These are phyloP conservation scores for Pachycephus smyrnensis DNA, from an alignment of 2,888 invertebrate genomes.

Conservation along the genomic window DNA sequence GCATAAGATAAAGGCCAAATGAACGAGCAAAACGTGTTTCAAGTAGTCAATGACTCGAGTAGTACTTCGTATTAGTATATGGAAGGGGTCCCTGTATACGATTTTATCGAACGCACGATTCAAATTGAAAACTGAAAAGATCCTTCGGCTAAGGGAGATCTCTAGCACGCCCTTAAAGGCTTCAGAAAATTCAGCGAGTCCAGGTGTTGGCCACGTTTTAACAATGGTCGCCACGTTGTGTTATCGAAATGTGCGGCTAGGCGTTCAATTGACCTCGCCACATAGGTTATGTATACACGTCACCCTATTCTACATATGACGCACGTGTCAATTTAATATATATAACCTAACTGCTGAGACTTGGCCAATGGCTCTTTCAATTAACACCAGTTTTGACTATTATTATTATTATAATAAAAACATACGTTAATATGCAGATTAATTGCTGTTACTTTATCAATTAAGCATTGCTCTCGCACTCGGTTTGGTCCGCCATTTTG, in stretches of 20 bases:
- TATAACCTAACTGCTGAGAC: too few species aligned
- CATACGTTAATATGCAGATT: too few species aligned
- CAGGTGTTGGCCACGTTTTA: not conserved
- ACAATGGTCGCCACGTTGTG: conserved; percentile 2
- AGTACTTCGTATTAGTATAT: conserved; percentile 16
- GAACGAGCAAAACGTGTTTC: conserved; percentile 19
- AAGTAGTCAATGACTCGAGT: conserved; percentile 18
- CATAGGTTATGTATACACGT: too few species aligned
- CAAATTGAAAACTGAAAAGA: not conserved
- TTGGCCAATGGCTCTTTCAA: too few species aligned
- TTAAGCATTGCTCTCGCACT: too few species aligned
- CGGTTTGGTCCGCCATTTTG: too few species aligned
- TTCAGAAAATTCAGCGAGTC: not conserved
- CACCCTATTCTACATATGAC: too few species aligned
- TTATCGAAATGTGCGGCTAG: conserved; percentile 1
- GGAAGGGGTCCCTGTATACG: not conserved
- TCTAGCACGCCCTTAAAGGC: not conserved
- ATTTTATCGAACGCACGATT: not conserved
- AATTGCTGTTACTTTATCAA: too few species aligned
- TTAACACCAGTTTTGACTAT: too few species aligned
- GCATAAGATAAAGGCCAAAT: conserved; percentile 32
- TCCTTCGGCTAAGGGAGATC: not conserved
- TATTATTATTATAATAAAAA: too few species aligned
- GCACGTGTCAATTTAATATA: too few species aligned
- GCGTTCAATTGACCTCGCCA: too few species aligned